Conservation (phyloP, 2,113 vertebrate genomes). For the Boulengeromyrus knoepffleri region DNA sequence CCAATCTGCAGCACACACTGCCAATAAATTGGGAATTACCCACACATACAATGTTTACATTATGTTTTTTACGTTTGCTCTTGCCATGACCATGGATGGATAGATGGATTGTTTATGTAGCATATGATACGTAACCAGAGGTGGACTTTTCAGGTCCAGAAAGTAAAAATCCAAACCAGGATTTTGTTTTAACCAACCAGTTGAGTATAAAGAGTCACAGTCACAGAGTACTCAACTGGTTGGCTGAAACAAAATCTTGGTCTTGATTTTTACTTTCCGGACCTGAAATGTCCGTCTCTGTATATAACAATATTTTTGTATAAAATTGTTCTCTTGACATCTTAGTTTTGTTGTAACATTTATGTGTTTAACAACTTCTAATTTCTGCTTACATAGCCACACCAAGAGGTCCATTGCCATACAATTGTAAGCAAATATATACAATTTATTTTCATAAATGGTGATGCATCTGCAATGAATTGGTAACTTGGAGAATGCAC, state of each 20-base stretch:
- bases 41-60: not conserved
- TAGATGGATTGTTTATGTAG: not conserved
- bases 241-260: too few relatives aligned
- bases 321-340: not conserved
- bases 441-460: not conserved
- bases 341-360: not conserved
- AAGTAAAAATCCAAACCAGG: too few relatives aligned
- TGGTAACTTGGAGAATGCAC: not conserved
- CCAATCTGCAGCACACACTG: not conserved
- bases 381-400: not conserved
- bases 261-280: too few relatives aligned
- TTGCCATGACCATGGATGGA: not conserved
- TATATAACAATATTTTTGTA: not conserved
- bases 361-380: not conserved
- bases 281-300: too few relatives aligned
- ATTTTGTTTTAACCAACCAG: too few relatives aligned
- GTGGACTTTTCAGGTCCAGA: too few relatives aligned
- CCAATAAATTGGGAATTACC: not conserved
- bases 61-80: not conserved
- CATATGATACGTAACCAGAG: not conserved
- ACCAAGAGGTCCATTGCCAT: not conserved
- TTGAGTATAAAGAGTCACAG: too few relatives aligned
- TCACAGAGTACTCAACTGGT: too few relatives aligned
- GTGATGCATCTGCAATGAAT: not conserved
- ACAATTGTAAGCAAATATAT: not conserved